Evolutionary conservation across 2,797 vertebrate species (phyloP).

Genomic region (Todus mexicanus): DNA sequence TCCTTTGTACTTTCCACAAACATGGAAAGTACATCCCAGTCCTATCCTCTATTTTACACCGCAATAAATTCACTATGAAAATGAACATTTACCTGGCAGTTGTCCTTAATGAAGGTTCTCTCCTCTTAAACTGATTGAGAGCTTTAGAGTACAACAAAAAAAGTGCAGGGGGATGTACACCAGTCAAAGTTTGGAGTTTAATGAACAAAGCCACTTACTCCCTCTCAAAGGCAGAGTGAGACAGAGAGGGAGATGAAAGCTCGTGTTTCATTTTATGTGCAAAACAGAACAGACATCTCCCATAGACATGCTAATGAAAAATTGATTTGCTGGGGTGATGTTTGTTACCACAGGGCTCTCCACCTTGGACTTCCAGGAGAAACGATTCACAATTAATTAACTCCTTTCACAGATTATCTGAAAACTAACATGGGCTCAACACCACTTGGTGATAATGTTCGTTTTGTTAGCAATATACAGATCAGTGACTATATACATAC

Average conservation of each 20-base stretch:
- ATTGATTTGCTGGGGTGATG: slow-evolving; percentile 76
- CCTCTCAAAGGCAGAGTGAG: slow-evolving; percentile 41
- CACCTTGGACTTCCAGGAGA: slow-evolving; percentile 48
- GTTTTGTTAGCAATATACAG: background rate
- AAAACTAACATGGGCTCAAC: background rate
- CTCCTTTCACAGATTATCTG: slow-evolving; percentile 49
- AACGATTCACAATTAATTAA: slow-evolving; percentile 62
- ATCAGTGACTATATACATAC: background rate
- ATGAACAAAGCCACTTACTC: slow-evolving; percentile 43
- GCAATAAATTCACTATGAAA: slow-evolving; percentile 1
- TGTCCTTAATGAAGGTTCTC: background rate
- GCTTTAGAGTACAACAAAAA: background rate
- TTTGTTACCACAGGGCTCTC: slow-evolving; percentile 52
- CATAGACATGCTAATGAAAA: slow-evolving; percentile 90
- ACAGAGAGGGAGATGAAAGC: slow-evolving; percentile 54
- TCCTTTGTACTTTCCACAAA: too few relatives aligned
- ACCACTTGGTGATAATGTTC: background rate
- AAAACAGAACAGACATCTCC: slow-evolving; percentile 85
- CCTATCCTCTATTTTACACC: background rate
- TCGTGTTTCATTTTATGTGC: slow-evolving; percentile 78
- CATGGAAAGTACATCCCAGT: background rate
- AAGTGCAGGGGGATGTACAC: background rate
- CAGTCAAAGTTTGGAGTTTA: slow-evolving; percentile 35
- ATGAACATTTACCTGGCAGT: slow-evolving; percentile 24
- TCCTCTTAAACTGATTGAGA: slow-evolving; percentile 5